Base-by-base conservation (phyloP, 2,113 vertebrate genomes). In the Ptilorrhoa leucosticta region DNA sequence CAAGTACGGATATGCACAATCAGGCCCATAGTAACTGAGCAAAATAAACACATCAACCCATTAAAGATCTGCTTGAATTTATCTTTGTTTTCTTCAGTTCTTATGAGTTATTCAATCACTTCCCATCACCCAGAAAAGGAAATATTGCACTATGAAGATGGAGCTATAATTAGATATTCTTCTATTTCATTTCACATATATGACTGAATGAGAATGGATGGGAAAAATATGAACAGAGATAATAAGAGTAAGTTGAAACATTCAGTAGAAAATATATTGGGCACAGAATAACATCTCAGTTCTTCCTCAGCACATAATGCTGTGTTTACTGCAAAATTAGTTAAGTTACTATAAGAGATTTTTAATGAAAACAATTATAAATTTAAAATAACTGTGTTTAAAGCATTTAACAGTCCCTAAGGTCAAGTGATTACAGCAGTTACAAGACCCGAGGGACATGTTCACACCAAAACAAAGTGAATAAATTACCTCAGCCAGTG, bases 321-420 rank as follows among this genome's bases (percentile, higher is more conserved):
- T 92, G 89, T 58, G 82, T 94, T 98, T 98, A 98, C 96, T 96
- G 92, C 95, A 95, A 97, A 97, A 97, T 98, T 96, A 97, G 93
- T 96, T 96, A 97, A 96, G 97, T 98, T 97, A 94, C 96, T 96
- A 72, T 80, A 97, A 97, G 93, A 89, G 97, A 98, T 98, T 98
- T 98, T 98, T 98, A 98, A 98, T 97, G 97, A 98, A 98, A 98
- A 98, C 98, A 98, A 98, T 98, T 98, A 98, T 98, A 98, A 98
- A 98, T 98, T 98, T 98, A 97, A 98, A 98, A 98, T 98, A 98
- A 98, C 98, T 98, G 98, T 98, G 97, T 98, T 98, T 98, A 98
- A 98, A 97, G 97, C 98, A 98, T 98, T 98, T 98, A 98, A 97
- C 97, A 98, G 97, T 97, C 97, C 97, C 96, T 79, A 92, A 98